Conservation (phyloP, 1,140 invertebrate genomes). For the Pachypsylla venusta region DNA sequence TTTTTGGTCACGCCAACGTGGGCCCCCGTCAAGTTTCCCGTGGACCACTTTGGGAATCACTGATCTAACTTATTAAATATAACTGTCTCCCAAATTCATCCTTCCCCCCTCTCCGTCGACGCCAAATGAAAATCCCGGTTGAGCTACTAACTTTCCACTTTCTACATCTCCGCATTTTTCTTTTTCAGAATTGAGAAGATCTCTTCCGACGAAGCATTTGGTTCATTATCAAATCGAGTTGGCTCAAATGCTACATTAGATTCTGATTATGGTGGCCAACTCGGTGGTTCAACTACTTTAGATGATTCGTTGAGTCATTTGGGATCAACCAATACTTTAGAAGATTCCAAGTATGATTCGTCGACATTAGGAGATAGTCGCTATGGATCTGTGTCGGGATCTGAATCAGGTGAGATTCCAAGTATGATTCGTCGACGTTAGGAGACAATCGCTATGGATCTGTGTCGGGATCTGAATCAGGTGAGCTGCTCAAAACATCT, state of each 20-base stretch:
- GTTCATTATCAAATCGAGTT: not conserved
- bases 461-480: conserved; percentile 34
- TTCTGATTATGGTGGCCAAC: not conserved
- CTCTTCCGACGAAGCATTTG: not conserved
- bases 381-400: conserved; percentile 34
- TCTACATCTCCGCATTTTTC: too few relatives aligned
- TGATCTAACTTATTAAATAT: too few relatives aligned
- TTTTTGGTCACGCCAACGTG: too few relatives aligned
- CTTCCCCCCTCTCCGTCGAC: too few relatives aligned
- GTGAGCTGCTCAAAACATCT: too few relatives aligned
- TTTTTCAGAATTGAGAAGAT: not conserved
- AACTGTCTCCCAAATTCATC: too few relatives aligned
- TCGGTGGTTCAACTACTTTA: not conserved
- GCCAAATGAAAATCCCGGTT: too few relatives aligned
- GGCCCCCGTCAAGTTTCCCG: too few relatives aligned
- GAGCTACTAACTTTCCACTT: too few relatives aligned
- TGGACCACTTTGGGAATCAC: too few relatives aligned
- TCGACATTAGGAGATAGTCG: conserved; percentile 26
- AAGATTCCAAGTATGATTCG: conserved; percentile 23
- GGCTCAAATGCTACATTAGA: not conserved
- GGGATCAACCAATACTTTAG: conserved; percentile 16
- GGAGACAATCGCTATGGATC: conserved; percentile 33
- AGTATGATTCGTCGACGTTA: not conserved
- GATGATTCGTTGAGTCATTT: conserved; percentile 12
- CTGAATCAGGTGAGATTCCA: conserved; percentile 33